These are phyloP conservation scores for Caenorhabditis drosophilae DNA, from an alignment of 2,888 invertebrate genomes.

Conservation along the genomic window DNA sequence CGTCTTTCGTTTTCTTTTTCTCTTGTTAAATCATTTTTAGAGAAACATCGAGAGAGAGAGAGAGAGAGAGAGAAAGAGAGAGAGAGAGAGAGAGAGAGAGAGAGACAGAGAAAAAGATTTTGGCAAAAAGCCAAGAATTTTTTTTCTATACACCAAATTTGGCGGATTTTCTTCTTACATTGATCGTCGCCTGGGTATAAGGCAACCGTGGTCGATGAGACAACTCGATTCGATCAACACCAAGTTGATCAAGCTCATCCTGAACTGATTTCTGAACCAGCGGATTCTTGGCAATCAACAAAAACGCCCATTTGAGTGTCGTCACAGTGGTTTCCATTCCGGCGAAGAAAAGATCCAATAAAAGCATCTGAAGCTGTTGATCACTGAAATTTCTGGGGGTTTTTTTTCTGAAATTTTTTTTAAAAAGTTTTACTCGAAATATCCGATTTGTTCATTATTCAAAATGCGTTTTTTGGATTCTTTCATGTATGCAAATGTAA, in stretches of 20 bases:
- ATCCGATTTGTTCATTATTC: conserved; percentile 50
- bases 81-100: no score
- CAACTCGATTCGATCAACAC: conserved; percentile 36
- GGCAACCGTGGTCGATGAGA: conserved; percentile 51
- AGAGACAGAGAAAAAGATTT: no score
- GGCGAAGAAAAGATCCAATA: conserved; percentile 67
- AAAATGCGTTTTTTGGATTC: conserved; percentile 59
- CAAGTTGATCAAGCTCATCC: conserved; percentile 51
- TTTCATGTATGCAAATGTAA: conserved; percentile 64
- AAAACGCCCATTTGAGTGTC: conserved; percentile 67
- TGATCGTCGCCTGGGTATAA: conserved; percentile 63
- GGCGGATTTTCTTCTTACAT: no score
- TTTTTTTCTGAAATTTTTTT: neutral
- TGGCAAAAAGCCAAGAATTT: no score
- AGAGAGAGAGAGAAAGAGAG: no score
- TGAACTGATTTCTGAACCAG: conserved; percentile 46
- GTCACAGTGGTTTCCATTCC: conserved; percentile 68
- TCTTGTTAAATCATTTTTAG: no score
- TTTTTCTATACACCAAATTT: no score
- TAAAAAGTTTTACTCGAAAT: conserved; percentile 50
- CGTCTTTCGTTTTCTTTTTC: neutral
- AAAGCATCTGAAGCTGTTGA: conserved; percentile 64
- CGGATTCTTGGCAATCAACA: conserved; percentile 51
- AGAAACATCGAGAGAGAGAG: no score
- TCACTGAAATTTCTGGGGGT: conserved; percentile 47